Base-by-base conservation (phyloP, 2,113 vertebrate genomes). In the Alethe diademata region DNA sequence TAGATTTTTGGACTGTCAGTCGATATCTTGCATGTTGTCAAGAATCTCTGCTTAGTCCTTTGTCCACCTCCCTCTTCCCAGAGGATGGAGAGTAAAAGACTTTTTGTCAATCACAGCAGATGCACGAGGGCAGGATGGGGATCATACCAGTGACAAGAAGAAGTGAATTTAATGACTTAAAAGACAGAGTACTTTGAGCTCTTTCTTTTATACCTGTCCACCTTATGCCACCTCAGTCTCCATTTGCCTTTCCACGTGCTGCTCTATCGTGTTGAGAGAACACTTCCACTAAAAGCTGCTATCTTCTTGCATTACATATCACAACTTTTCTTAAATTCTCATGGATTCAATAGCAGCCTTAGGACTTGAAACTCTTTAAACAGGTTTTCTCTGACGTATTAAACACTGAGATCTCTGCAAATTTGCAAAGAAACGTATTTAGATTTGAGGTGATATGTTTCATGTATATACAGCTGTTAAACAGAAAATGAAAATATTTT, bases 211-310 rank as follows among this genome's bases (percentile, higher is more conserved):
- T 24, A 53, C n/a, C 28, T 19, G 3, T 20, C 22, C 36, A 45
- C 10, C 19, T 28, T 11, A 12, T 67, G 47, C 48, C 24, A 31
- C 25, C 36, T 57, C 54, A 33, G 40, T 26, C 17, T 60, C 31
- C 48, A 3, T 42, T 56, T 45, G 25, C 62, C 24, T 75, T 66
- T 76, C 47, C 40, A 3, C 2, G 13, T 66, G 57, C 36, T 64
- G 31, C 45, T 50, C 19, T 12, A 6, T 9, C 0, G 0, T 56
- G 42, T 45, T 35, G 51, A 56, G 71, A 33, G 28, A 43, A 13
- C 17, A 8, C 6, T 78, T 84, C 20, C 1, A 2, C 45, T 25
- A 8, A 38, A 70, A 80, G 7, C 17, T 56, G 42, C 13, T 22
- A 5, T 43, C 43, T 80, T 56, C 29, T 35, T 13, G 3, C 13